These are phyloP conservation scores for Nemoura dubitans DNA, from an alignment of 2,888 invertebrate genomes.

Conservation along the genomic window DNA sequence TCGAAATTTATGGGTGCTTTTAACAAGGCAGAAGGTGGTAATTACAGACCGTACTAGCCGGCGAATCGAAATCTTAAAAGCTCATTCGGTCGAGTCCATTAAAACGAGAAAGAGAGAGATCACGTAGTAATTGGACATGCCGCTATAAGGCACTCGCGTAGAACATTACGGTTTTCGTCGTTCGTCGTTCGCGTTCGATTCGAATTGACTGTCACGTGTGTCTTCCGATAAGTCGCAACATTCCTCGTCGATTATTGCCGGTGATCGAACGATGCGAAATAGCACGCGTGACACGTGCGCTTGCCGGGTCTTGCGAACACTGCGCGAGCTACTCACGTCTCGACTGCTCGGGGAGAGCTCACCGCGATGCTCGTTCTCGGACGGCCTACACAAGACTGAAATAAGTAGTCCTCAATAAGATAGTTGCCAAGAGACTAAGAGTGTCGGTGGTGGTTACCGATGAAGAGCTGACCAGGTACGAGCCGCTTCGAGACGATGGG, in stretches of 20 bases:
- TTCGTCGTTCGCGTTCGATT: background rate
- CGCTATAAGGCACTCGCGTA: background rate
- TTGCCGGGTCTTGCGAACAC: background rate
- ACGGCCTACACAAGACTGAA: constrained; percentile 38
- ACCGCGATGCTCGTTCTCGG: constrained; percentile 25
- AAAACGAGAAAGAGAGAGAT: background rate
- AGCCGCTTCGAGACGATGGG: background rate
- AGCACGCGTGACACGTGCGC: background rate
- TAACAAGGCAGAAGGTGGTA: constrained; percentile 8
- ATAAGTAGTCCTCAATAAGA: constrained; percentile 32
- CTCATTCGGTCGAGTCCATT: constrained; percentile 12
- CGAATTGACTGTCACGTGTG: background rate
- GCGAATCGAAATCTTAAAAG: background rate
- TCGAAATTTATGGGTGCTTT: constrained; percentile 23
- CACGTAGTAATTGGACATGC: background rate
- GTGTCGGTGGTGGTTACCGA: constrained; percentile 8
- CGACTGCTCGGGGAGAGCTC: too few species aligned
- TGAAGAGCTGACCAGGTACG: constrained; percentile 23
- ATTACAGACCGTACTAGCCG: background rate
- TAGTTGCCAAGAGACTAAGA: constrained; percentile 15
- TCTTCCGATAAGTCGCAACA: background rate
- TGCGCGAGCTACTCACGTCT: background rate
- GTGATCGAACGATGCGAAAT: too few species aligned
- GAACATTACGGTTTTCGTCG: background rate
- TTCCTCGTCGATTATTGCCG: too few species aligned